phyloP scores from a whole-genome alignment of 2,113 vertebrate genomes.

The Tupaia chinensis region DNA sequence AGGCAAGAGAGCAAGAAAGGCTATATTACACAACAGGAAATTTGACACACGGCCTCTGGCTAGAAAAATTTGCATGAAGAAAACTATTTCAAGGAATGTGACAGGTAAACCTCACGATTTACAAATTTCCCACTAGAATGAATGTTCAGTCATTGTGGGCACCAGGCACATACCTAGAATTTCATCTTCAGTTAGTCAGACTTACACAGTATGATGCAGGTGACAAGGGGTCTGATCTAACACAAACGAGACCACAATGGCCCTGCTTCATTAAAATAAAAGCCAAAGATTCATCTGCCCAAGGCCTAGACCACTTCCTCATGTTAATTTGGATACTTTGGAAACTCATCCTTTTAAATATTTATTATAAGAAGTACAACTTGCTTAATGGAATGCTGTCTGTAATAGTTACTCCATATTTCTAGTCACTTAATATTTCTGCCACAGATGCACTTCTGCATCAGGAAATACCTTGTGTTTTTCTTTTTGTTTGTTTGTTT shows the following conservation, averaged over 20 bases:
- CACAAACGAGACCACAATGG: background rate
- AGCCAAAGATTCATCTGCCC: background rate
- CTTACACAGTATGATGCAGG: background rate
- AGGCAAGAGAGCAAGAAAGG: background rate
- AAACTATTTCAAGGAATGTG: slow-evolving; percentile 19
- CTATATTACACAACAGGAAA: slow-evolving; percentile 3
- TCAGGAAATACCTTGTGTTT: background rate
- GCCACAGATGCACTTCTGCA: background rate
- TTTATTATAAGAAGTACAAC: background rate
- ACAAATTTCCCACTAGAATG: background rate
- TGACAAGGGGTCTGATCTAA: background rate
- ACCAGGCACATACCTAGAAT: background rate
- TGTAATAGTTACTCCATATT: background rate
- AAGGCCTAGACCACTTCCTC: background rate
- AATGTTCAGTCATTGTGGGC: background rate
- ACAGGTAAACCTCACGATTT: background rate
- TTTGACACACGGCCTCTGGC: background rate
- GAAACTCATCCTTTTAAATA: slow-evolving; percentile 20
- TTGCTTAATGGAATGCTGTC: background rate
- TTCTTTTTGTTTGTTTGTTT: too few relatives aligned
- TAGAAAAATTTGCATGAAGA: slow-evolving; percentile 39
- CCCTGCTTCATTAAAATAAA: background rate
- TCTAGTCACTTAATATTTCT: background rate
- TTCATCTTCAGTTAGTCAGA: slow-evolving; percentile 25
- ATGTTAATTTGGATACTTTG: slow-evolving; percentile 26